Evolutionary conservation across 2,888 invertebrate genomes (phyloP), one percentile per base, ranked within the genome.

Genomic region (Epistrophe eligans): DNA sequence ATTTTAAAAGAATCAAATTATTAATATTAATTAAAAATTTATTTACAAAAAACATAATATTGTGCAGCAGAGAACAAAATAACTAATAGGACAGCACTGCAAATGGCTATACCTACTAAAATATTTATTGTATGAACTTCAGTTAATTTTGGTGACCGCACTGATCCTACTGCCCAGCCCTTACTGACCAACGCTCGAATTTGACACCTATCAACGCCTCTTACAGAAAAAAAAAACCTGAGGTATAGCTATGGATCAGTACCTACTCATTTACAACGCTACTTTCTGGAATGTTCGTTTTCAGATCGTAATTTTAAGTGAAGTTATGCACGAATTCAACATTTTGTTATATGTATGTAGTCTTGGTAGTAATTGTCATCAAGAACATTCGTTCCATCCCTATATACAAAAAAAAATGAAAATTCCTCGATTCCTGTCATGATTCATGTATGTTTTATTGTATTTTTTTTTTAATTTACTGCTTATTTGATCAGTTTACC

Each of bases 401-500:
- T 55, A 6, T 7, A 32, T 40, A 60, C 1, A 40, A 19, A 40
- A 40, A 19, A 40, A 24, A 24, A 15, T 40, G 4, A 24, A 11
- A 43, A 1, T 43, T 43, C 55, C 52, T 9, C 77, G 35, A 73
- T 67, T 73, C 55, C 57, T 57, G 60, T 19, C 35, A 15, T 40
- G 24, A 43, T 48, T 57, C 67, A 45, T 35, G 17, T 40, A 38
- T 43, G 9, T 64, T 38, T 28, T 73, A 40, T 52, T 19, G 6
- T 48, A 40, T 45, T 17, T 48, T n/a, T 40, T 28, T 67, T 57
- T 67, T 57, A 70, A 57, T 81, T 73, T 85, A 81, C 85, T 81
- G 67, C 73, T 80, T 81, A 81, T 81, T 74, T 85, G 81, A 77
- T 77, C 73, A 81, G 81, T 81, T 38, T 62, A 70, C 81, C 81